Conservation (phyloP, 1,140 invertebrate genomes). For the Augochlora pura region DNA sequence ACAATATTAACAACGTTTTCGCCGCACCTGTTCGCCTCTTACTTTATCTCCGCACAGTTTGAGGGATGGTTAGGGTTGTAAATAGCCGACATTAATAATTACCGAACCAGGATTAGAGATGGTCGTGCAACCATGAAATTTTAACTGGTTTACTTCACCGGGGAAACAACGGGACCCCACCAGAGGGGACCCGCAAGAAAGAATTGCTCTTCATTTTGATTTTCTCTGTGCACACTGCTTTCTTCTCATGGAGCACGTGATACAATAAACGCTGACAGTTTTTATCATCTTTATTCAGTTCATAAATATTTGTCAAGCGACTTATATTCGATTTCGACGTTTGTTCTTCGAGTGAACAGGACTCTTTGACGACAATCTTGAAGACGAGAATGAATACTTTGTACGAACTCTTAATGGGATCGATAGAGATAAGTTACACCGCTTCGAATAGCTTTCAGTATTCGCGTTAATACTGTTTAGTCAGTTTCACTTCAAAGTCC, state of each 20-base stretch:
- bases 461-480: not conserved
- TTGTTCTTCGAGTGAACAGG: no score
- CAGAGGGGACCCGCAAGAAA: not conserved
- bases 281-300: not conserved
- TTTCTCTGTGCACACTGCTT: not conserved
- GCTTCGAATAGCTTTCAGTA: no score
- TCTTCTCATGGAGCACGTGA: no score
- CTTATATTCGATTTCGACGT: no score
- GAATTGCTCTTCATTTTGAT: not conserved
- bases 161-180: not conserved
- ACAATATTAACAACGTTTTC: slow-evolving; percentile 7
- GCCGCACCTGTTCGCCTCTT: not conserved
- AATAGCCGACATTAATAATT: not conserved
- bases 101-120: no score
- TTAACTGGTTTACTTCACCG: not conserved
- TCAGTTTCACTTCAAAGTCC: not conserved
- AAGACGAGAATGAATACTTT: no score
- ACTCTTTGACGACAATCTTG: no score
- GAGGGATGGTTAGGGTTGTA: slow-evolving; percentile 5
- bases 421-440: no score
- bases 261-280: no score
- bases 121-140: not conserved
- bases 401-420: no score
- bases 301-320: not conserved
- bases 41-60: not conserved